Evolutionary conservation across 2,888 invertebrate species (phyloP).

Genomic region (Rotaria sp.): DNA sequence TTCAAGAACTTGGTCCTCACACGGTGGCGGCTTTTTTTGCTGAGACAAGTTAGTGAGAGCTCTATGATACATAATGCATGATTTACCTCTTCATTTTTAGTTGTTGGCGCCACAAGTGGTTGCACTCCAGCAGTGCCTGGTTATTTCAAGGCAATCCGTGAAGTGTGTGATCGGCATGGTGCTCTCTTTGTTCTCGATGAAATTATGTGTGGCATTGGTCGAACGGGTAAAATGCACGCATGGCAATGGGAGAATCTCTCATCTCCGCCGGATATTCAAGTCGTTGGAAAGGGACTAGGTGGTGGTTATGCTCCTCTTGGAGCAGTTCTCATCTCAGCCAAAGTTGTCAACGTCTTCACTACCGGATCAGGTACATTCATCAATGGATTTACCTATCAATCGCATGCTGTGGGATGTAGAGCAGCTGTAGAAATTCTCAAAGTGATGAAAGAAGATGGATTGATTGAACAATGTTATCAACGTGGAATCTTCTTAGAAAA

Average conservation of each 20-base stretch:
- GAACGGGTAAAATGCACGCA: slow-evolving; percentile 5
- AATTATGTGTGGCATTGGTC: background rate
- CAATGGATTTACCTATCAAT: too few species aligned
- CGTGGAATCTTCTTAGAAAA: too few species aligned
- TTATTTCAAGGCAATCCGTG: background rate
- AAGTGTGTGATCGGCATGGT: background rate
- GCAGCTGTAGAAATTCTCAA: too few species aligned
- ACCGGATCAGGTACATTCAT: too few species aligned
- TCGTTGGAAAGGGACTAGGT: background rate
- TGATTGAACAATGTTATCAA: too few species aligned
- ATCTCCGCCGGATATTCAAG: background rate
- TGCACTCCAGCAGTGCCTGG: background rate
- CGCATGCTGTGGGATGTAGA: too few species aligned
- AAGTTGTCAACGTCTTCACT: too few species aligned
- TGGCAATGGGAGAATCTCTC: background rate
- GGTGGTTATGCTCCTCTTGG: background rate
- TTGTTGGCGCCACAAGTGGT: background rate
- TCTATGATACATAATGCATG: too few species aligned
- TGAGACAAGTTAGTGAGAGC: background rate
- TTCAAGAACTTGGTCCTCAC: background rate
- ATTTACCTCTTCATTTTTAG: background rate
- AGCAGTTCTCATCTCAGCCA: background rate
- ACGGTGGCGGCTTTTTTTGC: background rate
- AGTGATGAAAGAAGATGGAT: too few species aligned
- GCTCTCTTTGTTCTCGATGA: background rate